Base-by-base conservation (phyloP, 1,140 invertebrate genomes). In the Medauroidea extradentata region DNA sequence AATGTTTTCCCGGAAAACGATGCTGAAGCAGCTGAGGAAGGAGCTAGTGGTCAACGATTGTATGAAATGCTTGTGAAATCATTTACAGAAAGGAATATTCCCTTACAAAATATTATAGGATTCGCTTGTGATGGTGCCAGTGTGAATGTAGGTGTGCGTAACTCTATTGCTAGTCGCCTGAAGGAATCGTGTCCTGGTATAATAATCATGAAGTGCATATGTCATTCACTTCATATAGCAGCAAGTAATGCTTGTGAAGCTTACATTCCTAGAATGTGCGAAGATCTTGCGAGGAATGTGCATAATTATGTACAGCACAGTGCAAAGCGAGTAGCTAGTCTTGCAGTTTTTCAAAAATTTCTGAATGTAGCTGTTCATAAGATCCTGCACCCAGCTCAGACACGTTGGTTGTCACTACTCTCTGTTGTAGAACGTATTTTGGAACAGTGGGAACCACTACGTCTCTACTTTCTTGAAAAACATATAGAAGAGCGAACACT, bases 401-500 rank as follows among this genome's bases (percentile, higher is more conserved):
- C 73, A 23, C 64, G 71, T 53, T 75, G 74, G 73, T 61, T 75
- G 11, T 77, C 72, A 1, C 54, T 73, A 16, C 34, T 67, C 44
- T 39, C 46, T 53, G 71, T 71, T n/a, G 69, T 76, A 3, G 64
- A 67, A 42, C 64, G 72, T 52, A 46, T 75, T 55, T 59, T 75
- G 51, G 70, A 73, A 61, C 73, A 73, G 62, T 61, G 67, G 54
- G 57, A 65, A 56, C 63, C 70, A 29, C 52, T 75, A 57, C 68
- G 59, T 58, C 61, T 73, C 34, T 74, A 67, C 69, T 75, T 72
- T 54, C 58, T 61, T 61, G 56, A 51, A 53, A 24, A 39, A 58
- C 50, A 54, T 9, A 44, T 53, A 16, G 49, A 59, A 43, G 59
- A 61, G 27, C 43, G 59, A 43, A 59, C 53, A 39, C n/a, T 61